phyloP scores from a whole-genome alignment of 2,113 vertebrate genomes.

The Illadopsis cleaveri region DNA sequence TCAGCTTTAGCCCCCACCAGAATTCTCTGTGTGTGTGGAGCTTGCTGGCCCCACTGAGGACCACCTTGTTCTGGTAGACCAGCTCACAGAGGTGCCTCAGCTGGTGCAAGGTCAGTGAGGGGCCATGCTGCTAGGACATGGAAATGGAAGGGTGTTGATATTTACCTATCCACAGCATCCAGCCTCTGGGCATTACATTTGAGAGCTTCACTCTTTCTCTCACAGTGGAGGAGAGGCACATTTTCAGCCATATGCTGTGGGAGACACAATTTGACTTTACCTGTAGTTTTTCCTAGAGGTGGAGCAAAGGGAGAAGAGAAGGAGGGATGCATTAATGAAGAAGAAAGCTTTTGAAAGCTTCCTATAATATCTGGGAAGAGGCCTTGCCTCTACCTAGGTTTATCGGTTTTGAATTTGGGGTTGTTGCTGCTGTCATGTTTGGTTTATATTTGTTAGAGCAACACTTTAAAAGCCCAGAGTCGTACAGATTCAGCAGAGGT shows the following conservation, averaged over 20 bases:
- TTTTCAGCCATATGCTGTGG: not conserved
- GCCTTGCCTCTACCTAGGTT: not conserved
- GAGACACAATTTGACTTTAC: not conserved
- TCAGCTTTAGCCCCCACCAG: not conserved
- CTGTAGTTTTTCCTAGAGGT: not conserved
- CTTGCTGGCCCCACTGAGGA: accelerated
- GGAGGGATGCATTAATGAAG: not conserved
- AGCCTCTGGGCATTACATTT: not conserved
- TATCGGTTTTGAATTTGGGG: not conserved
- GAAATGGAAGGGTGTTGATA: not conserved
- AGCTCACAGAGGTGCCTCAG: not conserved
- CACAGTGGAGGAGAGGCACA: not conserved
- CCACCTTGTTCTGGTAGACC: accelerated
- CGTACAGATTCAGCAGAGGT: conserved; percentile 48
- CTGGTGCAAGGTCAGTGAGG: not conserved
- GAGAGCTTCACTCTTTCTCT: not conserved
- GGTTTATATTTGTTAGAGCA: conserved; percentile 23
- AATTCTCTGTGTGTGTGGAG: accelerated
- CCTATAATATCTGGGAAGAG: not conserved
- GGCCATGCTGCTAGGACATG: accelerated
- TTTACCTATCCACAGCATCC: not conserved
- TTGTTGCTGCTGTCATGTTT: not conserved
- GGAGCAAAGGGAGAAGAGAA: not conserved
- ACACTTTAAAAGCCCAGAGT: conserved; percentile 35
- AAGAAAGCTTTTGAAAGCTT: not conserved